A percentile compares a stretch with the other conserved stretches of the same genome.
Evolutionary conservation across 2,888 invertebrate genomes (phyloP).

Genomic region (Aethes cnicana): DNA sequence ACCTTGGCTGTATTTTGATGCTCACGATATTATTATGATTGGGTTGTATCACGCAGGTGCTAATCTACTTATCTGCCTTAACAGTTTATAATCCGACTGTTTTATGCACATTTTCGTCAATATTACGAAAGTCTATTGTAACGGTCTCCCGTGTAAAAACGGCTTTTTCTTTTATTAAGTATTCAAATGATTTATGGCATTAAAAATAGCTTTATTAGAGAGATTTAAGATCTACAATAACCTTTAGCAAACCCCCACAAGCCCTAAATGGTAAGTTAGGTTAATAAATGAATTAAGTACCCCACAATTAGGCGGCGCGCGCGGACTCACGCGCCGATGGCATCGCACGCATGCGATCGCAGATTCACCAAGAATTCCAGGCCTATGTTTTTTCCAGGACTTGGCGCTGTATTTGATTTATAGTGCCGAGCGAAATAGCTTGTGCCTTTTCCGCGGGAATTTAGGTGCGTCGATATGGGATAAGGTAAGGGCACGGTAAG

Average conservation of each 20-base stretch:
- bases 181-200: too few species aligned
- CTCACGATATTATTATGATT: too few species aligned
- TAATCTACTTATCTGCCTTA: constrained; percentile 26
- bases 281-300: constrained; percentile 37
- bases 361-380: background rate
- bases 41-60: constrained; percentile 26
- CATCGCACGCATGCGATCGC: constrained; percentile 15
- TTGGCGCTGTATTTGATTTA: background rate
- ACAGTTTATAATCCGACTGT: background rate
- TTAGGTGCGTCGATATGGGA: too few species aligned
- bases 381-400: background rate
- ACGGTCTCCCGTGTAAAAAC: too few species aligned
- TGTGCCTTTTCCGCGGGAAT: too few species aligned
- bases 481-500: too few species aligned
- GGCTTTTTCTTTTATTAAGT: too few species aligned
- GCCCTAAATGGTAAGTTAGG: constrained; percentile 44
- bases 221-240: too few species aligned
- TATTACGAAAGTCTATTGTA: constrained; percentile 9
- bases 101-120: constrained; percentile 1
- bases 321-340: constrained; percentile 19
- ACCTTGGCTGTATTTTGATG: too few species aligned
- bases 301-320: constrained; percentile 12
- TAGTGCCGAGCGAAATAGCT: too few species aligned
- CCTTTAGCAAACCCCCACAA: too few species aligned
- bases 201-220: too few species aligned